Evolutionary conservation across 2,113 vertebrate species (phyloP).

Genomic region (Triplophysa rosa): DNA sequence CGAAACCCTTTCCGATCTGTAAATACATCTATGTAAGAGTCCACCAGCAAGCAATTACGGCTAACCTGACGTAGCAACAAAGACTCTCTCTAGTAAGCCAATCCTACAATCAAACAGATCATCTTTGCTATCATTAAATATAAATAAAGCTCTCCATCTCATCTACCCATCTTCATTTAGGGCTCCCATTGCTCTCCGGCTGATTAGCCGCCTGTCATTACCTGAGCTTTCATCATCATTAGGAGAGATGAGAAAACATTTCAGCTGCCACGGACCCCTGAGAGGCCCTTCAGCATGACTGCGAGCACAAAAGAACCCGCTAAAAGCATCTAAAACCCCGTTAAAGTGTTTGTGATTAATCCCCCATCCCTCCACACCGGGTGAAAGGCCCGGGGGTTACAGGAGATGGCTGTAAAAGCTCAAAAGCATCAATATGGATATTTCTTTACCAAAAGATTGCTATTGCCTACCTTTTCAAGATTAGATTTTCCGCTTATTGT

Average conservation of each 20-base stretch:
- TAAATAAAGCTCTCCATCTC: conserved; percentile 53
- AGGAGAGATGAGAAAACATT: conserved; percentile 45
- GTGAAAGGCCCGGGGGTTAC: conserved; percentile 54
- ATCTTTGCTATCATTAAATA: conserved; percentile 5
- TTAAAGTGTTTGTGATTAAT: neutral
- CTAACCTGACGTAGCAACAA: neutral
- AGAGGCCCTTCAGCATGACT: conserved; percentile 34
- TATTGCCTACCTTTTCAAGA: conserved; percentile 46
- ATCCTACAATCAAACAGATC: neutral
- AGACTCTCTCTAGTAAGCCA: neutral
- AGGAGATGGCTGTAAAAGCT: conserved; percentile 60
- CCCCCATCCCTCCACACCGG: neutral
- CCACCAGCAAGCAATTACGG: neutral
- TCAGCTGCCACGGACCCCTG: conserved; percentile 10
- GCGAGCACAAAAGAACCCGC: neutral
- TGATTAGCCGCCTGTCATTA: conserved; percentile 39
- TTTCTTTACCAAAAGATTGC: conserved; percentile 60
- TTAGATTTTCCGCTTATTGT: conserved; percentile 58
- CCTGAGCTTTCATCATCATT: conserved; percentile 43
- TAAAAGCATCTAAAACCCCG: conserved; percentile 16
- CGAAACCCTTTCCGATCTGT: neutral
- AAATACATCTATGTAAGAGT: neutral
- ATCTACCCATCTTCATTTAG: conserved; percentile 32
- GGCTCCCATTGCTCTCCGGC: conserved; percentile 7
- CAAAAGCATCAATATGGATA: conserved; percentile 67